Percentiles rank a stretch among this genome's conserved stretches.
Evolutionary conservation across 2,888 invertebrate species (phyloP).

Genomic region (Lydus trimaculatus): DNA sequence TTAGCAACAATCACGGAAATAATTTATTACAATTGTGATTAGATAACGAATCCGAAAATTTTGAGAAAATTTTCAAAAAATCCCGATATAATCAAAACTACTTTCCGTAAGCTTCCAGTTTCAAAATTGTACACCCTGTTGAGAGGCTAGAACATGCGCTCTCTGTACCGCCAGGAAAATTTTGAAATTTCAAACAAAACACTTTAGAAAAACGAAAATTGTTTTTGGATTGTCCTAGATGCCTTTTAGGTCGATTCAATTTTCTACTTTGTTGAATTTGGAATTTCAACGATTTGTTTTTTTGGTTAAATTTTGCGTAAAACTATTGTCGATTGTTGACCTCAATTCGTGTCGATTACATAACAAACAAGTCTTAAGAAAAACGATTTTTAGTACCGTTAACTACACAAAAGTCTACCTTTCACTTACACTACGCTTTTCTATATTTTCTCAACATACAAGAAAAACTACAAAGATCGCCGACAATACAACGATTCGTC

Average conservation of each 20-base stretch:
- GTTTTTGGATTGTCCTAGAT: background rate
- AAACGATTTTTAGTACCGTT: background rate
- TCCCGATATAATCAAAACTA: background rate
- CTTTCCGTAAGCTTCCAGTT: background rate
- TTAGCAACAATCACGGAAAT: no score
- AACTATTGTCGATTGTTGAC: background rate
- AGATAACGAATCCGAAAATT: no score
- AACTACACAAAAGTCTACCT: background rate
- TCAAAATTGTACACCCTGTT: background rate
- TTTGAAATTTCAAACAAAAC: no score
- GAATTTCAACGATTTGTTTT: background rate
- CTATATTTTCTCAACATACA: background rate
- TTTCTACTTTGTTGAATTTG: background rate
- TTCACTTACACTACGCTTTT: background rate
- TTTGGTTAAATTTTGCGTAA: background rate
- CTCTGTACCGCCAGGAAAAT: no score
- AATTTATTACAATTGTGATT: no score
- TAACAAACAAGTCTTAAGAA: background rate
- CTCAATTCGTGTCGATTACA: conserved; percentile 3
- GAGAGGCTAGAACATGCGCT: conserved; percentile 13
- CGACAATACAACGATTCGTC: background rate
- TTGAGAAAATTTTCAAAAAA: background rate
- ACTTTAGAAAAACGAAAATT: no score
- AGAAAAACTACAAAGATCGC: background rate
- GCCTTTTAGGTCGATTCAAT: background rate